Percentiles rank a stretch among this genome's conserved stretches.
Conservation (phyloP, 2,888 invertebrate genomes). For the Caenorhabditis becei region DNA sequence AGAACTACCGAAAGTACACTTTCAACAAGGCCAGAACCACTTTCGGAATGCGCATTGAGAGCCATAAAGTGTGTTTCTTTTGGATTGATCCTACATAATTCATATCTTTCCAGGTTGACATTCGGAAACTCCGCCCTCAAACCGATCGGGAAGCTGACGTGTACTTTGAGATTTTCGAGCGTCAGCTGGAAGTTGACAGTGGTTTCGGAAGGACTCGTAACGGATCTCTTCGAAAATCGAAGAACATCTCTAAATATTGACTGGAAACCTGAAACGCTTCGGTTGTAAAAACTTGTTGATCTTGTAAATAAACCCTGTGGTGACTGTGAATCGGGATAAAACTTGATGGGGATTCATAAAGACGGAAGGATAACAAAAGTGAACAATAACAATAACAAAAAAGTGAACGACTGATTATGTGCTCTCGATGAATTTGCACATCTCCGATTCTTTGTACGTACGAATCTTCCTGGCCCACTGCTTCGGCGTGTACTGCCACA, state of each 20-base stretch:
- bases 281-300: neutral
- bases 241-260: neutral
- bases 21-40: constrained; percentile 49
- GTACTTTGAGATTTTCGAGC: constrained; percentile 59
- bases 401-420: constrained; percentile 2
- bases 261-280: neutral
- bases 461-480: constrained; percentile 77
- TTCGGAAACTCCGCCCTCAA: constrained; percentile 50
- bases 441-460: constrained; percentile 70
- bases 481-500: constrained; percentile 78
- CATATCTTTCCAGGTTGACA: constrained; percentile 37
- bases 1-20: constrained; percentile 50
- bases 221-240: constrained; percentile 23
- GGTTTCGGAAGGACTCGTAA: constrained; percentile 21
- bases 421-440: constrained; percentile 57
- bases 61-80: constrained; percentile 34
- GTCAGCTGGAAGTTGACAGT: constrained; percentile 38
- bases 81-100: neutral
- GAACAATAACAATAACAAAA: constrained; percentile 46
- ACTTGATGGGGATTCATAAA: neutral
- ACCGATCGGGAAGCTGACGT: constrained; percentile 44
- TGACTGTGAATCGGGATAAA: constrained; percentile 16
- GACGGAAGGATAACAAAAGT: constrained; percentile 25
- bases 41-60: constrained; percentile 50
- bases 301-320: too few species aligned